phyloP scores from a whole-genome alignment of 2,113 vertebrate species.

The Pterocles burchelli region DNA sequence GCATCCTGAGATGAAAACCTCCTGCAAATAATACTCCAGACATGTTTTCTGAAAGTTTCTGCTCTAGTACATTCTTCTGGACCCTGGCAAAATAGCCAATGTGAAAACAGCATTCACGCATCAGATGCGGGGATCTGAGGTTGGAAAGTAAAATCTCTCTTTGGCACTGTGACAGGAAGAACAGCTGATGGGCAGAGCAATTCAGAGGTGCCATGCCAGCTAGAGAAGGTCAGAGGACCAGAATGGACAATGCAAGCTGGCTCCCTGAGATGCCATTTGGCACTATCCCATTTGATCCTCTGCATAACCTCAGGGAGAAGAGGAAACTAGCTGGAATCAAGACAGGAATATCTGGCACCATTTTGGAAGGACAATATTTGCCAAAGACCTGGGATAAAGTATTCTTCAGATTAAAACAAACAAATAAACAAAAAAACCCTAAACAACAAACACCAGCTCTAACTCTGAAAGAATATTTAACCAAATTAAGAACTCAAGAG shows the following conservation, averaged over 20 bases:
- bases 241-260: constrained; percentile 23
- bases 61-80: background rate
- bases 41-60: background rate
- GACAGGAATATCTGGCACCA: background rate
- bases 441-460: background rate
- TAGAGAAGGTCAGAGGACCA: constrained; percentile 13
- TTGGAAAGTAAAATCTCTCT: background rate
- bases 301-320: constrained; percentile 28
- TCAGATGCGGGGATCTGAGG: background rate
- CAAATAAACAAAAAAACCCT: background rate
- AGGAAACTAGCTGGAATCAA: background rate
- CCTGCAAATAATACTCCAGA: background rate
- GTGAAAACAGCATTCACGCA: background rate
- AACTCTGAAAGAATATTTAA: background rate
- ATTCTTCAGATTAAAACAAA: background rate
- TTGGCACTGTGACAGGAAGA: background rate
- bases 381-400: background rate
- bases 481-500: background rate
- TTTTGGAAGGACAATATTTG: background rate
- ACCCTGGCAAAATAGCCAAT: background rate
- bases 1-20: background rate
- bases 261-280: background rate
- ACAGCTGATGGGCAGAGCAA: constrained; percentile 23
- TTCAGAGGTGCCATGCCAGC: background rate
- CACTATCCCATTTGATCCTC: background rate